Base-by-base conservation (phyloP, 23 tunicate species). In the Clavelina lepadiformis region DNA sequence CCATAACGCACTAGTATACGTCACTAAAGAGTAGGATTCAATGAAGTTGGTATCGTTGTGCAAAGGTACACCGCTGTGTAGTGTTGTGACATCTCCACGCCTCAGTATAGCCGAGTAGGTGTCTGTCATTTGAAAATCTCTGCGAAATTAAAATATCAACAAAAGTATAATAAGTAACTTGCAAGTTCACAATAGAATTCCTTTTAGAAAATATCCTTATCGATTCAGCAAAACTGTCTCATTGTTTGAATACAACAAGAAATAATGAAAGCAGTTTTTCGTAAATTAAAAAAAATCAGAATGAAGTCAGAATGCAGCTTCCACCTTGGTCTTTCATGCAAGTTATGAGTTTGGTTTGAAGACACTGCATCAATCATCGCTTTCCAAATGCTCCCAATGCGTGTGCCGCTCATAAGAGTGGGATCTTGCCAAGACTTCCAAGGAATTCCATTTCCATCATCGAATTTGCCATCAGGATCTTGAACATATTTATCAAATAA, bases 351-450 rank as follows among this genome's bases (percentile, higher is more conserved):
- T n/a, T n/a, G n/a, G n/a, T n/a, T n/a, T 59, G 67, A 33, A 26
- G 77, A 38, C 3, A 64, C 73, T 63, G 33, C 31, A 26, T 69
- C 61, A 0, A 72, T 57, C 59, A 86, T 38, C 3, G 77, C 58
- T 37, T 86, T 78, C 38, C 77, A 31, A 6, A 61, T 2, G 3
- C 20, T n/a, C 18, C 85, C 95, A 30, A 78, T 51, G 3, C 82
- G 51, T 5, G 95, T 77, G 8, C n/a, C 64, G 15, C 68, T 65
- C 33, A 86, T 23, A 2, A 65, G 47, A 15, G 95, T 71, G 21
- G 95, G 85, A 57, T 86, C 75, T 65, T 86, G 79, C 95, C 95
- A 86, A 28, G 95, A 77, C 34, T 86, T 86, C 95, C 95, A 86
- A 11, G 95, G 95, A 38, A 86, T 71, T 20, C 95, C 95, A 71